These are phyloP conservation scores for Aleiodes leptofemur DNA, from an alignment of 2,888 invertebrate genomes.

Conservation along the genomic window DNA sequence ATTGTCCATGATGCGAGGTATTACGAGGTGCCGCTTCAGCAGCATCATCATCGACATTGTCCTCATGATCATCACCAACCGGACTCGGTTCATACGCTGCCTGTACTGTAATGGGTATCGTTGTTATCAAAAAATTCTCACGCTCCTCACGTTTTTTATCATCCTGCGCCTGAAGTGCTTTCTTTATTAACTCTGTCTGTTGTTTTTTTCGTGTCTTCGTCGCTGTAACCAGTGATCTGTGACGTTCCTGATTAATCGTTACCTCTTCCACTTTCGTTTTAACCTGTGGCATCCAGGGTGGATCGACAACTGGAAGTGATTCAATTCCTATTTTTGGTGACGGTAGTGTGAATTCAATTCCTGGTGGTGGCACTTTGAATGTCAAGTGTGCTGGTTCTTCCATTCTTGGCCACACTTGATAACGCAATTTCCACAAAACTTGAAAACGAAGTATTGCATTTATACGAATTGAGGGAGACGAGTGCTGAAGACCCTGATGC, in stretches of 20 bases:
- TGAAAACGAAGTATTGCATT: constrained; percentile 92
- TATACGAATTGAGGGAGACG: constrained; percentile 88
- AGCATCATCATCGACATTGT: constrained; percentile 80
- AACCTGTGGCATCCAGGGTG: constrained; percentile 98
- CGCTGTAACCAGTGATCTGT: constrained; percentile 96
- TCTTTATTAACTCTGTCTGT: constrained; percentile 97
- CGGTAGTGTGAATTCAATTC: constrained; percentile 98
- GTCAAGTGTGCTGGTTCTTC: constrained; percentile 97
- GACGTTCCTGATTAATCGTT: constrained; percentile 97
- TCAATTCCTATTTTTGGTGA: constrained; percentile 99
- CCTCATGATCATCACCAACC: constrained; percentile 89
- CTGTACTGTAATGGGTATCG: constrained; percentile 95
- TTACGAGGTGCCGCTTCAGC: constrained; percentile 83
- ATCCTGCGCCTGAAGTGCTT: constrained; percentile 95
- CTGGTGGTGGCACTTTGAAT: constrained; percentile 99
- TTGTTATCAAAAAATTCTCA: constrained; percentile 96
- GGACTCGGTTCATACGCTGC: constrained; percentile 97
- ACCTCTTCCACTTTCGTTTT: constrained; percentile 99
- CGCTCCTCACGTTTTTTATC: constrained; percentile 96
- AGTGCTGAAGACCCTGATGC: constrained; percentile 90
- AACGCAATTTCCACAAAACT: constrained; percentile 96
- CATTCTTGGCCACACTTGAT: constrained; percentile 99
- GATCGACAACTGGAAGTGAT: constrained; percentile 95
- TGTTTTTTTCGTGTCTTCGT: constrained; percentile 99
- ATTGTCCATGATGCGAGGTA: constrained; percentile 88